Percentiles rank a stretch among this genome's conserved stretches.
phyloP scores from a whole-genome alignment of 2,888 invertebrate genomes.

The Sepioteuthis lessoniana region DNA sequence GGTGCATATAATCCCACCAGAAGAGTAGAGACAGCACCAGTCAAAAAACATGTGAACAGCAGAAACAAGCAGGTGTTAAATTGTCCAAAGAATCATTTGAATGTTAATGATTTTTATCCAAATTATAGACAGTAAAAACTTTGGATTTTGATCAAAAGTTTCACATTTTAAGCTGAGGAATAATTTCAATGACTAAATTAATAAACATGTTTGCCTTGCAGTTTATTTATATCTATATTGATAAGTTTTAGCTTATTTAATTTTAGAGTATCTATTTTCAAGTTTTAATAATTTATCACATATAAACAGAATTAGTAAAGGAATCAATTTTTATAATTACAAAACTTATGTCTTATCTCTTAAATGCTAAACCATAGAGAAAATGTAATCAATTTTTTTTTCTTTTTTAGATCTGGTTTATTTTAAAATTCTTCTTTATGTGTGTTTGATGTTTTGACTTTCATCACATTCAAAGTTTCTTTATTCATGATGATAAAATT shows the following conservation, averaged over 20 bases:
- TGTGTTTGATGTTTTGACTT: neutral
- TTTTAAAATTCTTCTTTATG: neutral
- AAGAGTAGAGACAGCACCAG: too few relatives aligned
- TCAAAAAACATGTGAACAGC: too few relatives aligned
- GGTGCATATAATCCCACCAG: too few relatives aligned
- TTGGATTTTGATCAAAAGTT: neutral
- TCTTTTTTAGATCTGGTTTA: neutral
- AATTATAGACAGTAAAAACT: neutral
- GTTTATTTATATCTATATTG: neutral
- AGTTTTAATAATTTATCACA: neutral
- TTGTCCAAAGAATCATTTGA: too few relatives aligned
- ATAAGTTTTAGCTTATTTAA: neutral
- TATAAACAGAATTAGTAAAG: neutral
- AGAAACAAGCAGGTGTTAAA: too few relatives aligned
- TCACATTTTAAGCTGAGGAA: neutral
- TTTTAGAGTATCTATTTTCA: neutral
- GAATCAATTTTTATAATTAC: neutral
- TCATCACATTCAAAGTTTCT: neutral
- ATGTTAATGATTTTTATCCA: neutral
- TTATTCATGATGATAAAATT: neutral
- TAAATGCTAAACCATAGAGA: neutral
- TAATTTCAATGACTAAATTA: neutral
- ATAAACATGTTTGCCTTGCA: neutral
- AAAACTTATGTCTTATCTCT: neutral
- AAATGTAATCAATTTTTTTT: neutral